phyloP scores from a whole-genome alignment of 2,113 vertebrate genomes.

The Accipiter virgatus region DNA sequence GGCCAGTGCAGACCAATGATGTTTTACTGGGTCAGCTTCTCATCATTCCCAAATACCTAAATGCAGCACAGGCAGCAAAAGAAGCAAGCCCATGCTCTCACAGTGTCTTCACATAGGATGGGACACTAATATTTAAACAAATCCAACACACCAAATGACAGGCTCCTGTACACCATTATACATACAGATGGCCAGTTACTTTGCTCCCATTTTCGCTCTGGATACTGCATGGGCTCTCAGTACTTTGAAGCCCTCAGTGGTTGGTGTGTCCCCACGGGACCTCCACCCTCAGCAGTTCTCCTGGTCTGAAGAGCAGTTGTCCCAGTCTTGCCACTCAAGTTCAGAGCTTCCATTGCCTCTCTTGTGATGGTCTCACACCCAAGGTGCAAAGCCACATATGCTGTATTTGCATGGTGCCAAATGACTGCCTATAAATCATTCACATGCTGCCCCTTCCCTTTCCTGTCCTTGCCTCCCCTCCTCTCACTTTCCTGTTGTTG shows the following conservation, averaged over 20 bases:
- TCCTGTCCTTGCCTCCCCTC: background rate
- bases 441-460: background rate
- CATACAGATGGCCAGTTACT: background rate
- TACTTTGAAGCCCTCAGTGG: background rate
- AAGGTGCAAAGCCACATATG: background rate
- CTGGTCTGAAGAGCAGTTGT: background rate
- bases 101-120: background rate
- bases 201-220: background rate
- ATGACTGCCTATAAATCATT: background rate
- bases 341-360: background rate
- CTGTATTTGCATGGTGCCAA: background rate
- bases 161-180: background rate
- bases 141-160: background rate
- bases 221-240: background rate
- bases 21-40: background rate
- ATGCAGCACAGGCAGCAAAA: background rate
- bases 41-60: background rate
- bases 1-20: background rate
- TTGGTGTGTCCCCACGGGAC: background rate
- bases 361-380: background rate
- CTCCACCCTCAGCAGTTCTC: background rate
- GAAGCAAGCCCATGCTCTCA: background rate
- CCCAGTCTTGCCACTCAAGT: background rate
- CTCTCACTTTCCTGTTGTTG: background rate
- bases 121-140: background rate